phyloP scores from a whole-genome alignment of 2,797 vertebrate genomes.

The Dendrocincla tyrannina region DNA sequence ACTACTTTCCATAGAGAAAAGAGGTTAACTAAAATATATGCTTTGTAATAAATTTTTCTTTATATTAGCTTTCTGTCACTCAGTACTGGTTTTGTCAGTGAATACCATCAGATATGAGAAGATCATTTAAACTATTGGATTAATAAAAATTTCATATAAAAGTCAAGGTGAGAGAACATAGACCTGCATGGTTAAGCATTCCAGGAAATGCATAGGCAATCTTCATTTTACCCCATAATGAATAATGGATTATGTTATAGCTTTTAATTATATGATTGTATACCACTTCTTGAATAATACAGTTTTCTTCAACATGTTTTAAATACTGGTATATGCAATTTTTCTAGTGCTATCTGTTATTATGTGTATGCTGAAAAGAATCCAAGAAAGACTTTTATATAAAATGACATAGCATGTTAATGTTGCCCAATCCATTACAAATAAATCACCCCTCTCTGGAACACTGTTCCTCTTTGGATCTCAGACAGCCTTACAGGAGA shows the following conservation, averaged over 20 bases:
- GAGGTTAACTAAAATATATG: not conserved
- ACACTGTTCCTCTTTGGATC: not conserved
- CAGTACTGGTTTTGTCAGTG: not conserved
- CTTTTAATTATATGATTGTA: not conserved
- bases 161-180: not conserved
- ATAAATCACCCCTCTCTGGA: not conserved
- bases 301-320: not conserved
- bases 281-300: not conserved
- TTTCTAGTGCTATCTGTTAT: not conserved
- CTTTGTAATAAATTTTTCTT: not conserved
- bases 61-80: not conserved
- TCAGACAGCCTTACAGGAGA: not conserved
- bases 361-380: not conserved
- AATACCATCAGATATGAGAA: not conserved
- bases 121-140: not conserved
- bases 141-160: not conserved
- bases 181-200: not conserved
- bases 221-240: not conserved
- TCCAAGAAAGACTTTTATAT: not conserved
- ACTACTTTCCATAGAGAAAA: conserved; percentile 6
- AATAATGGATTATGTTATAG: not conserved
- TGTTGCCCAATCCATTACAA: not conserved
- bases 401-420: not conserved
- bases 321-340: not conserved
- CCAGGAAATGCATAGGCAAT: not conserved